Conservation (phyloP, 1,140 invertebrate genomes). For the Drosophila miranda region DNA sequence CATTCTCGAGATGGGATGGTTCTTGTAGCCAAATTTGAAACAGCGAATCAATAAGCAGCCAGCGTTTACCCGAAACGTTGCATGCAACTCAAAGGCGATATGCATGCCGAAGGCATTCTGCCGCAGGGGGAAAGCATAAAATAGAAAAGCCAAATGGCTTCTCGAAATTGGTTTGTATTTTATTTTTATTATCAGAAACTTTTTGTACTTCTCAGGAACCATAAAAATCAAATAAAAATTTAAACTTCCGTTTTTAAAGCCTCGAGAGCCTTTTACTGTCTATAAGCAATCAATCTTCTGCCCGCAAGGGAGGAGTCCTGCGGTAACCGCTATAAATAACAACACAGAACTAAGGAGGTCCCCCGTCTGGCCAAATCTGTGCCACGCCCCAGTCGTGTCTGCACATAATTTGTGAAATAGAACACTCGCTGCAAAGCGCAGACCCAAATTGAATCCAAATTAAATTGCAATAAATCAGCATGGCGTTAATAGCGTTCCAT, state of each 20-base stretch:
- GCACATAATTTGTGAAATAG: conserved; percentile 77
- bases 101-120: background rate
- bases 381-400: conserved; percentile 69
- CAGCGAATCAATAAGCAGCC: conserved; percentile 26
- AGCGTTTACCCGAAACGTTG: conserved; percentile 1
- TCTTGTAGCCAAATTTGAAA: conserved; percentile 31
- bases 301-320: conserved; percentile 6
- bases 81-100: conserved; percentile 5
- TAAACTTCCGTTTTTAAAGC: conserved; percentile 25
- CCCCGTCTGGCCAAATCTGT: conserved; percentile 27
- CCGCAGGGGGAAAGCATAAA: conserved; percentile 10
- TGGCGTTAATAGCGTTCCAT: conserved; percentile 71
- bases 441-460: conserved; percentile 75
- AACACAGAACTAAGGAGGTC: conserved; percentile 19
- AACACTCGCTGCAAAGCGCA: conserved; percentile 54
- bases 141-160: conserved; percentile 28
- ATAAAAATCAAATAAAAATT: conserved; percentile 53
- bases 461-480: conserved; percentile 78
- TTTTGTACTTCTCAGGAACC: conserved; percentile 13
- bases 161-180: conserved; percentile 19
- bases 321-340: conserved; percentile 61
- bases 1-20: conserved; percentile 7
- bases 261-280: conserved; percentile 33
- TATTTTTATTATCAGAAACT: conserved; percentile 25
- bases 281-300: conserved; percentile 37